Conservation (phyloP, 2,888 invertebrate genomes). For the Lamellibrachia columna region DNA sequence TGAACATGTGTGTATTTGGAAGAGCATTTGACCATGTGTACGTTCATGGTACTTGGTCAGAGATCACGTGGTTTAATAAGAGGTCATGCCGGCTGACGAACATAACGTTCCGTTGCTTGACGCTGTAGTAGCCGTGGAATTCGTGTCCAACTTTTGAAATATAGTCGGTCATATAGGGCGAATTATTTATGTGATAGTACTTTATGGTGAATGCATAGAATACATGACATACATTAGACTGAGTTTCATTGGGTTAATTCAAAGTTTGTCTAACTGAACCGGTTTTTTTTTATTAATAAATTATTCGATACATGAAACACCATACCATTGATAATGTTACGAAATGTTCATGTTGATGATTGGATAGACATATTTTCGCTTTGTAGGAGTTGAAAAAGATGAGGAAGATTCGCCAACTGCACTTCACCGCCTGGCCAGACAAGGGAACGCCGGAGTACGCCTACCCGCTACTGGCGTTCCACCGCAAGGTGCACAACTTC, state of each 20-base stretch:
- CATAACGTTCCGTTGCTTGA: neutral
- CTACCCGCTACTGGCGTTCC: neutral
- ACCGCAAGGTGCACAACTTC: neutral
- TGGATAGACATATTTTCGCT: neutral
- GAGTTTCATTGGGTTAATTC: neutral
- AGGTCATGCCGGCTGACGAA: neutral
- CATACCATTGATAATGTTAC: neutral
- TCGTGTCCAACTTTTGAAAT: neutral
- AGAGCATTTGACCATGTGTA: neutral
- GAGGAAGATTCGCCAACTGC: neutral
- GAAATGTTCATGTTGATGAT: neutral
- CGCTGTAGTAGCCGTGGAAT: neutral
- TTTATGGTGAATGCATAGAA: neutral
- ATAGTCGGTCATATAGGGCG: neutral
- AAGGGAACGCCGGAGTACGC: neutral
- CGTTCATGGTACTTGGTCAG: neutral
- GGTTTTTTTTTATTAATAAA: neutral
- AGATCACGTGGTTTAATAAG: neutral
- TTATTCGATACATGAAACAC: neutral
- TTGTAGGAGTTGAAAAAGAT: neutral
- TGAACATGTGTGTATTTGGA: neutral
- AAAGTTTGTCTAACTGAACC: neutral
- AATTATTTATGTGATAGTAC: too few relatives aligned
- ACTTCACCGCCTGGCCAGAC: slow-evolving; percentile 4
- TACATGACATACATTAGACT: neutral